phyloP scores from a whole-genome alignment of 2,888 invertebrate species.

The Onthophagus sagittarius region DNA sequence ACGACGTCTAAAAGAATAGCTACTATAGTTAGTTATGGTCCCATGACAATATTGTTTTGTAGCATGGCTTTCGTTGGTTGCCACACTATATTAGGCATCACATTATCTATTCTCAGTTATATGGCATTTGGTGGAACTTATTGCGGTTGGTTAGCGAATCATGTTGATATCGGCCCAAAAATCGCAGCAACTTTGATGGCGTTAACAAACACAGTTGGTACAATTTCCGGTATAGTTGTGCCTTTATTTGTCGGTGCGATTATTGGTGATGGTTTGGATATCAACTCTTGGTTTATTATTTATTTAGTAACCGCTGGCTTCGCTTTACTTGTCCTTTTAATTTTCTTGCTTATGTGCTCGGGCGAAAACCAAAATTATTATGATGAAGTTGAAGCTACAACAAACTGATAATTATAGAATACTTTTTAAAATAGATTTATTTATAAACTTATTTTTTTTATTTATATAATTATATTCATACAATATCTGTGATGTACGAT shows the following conservation, averaged over 20 bases:
- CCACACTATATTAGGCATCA: background rate
- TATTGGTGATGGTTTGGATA: background rate
- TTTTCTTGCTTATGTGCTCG: background rate
- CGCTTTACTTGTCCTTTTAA: background rate
- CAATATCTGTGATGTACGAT: constrained; percentile 23
- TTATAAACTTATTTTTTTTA: background rate
- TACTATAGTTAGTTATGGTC: background rate
- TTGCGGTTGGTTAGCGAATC: background rate
- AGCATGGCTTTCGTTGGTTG: background rate
- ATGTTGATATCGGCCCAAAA: background rate
- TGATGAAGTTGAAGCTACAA: background rate
- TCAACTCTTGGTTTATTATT: background rate
- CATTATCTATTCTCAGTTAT: background rate
- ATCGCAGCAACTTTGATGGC: background rate
- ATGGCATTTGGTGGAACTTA: background rate
- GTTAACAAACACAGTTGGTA: background rate
- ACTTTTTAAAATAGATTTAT: background rate
- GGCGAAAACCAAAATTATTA: background rate
- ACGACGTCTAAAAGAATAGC: background rate
- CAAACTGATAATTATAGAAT: background rate
- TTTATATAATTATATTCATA: constrained; percentile 6
- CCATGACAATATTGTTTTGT: background rate
- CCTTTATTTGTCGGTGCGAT: background rate
- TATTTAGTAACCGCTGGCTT: background rate
- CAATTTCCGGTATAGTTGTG: background rate